Evolutionary conservation across 2,113 vertebrate species (phyloP).

Genomic region (Hippolais icterina): DNA sequence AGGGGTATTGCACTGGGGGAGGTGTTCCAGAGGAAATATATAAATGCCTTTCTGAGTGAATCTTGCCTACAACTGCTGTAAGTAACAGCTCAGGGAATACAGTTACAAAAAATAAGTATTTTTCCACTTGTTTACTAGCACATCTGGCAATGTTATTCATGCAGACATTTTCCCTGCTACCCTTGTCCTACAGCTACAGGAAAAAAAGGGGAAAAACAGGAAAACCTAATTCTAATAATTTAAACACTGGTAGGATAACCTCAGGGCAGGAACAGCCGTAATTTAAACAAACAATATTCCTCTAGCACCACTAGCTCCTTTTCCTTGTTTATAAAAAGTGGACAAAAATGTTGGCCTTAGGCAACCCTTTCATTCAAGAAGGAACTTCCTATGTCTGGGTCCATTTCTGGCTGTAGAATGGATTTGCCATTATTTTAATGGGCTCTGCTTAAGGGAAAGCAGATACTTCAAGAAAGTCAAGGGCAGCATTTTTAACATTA

Average conservation of each 20-base stretch:
- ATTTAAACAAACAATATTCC: neutral
- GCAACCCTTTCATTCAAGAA: neutral
- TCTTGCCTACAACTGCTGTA: neutral
- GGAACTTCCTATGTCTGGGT: neutral
- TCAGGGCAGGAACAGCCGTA: neutral
- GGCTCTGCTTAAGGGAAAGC: neutral
- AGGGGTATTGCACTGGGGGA: neutral
- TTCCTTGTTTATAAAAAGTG: neutral
- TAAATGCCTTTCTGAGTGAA: neutral
- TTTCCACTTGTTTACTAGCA: conserved; percentile 43
- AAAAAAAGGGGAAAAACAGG: neutral
- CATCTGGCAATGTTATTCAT: conserved; percentile 12
- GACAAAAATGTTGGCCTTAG: neutral
- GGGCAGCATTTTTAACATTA: neutral
- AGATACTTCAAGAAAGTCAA: neutral
- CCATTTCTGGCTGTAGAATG: neutral
- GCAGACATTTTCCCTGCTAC: neutral
- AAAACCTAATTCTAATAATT: neutral
- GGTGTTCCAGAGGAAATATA: neutral
- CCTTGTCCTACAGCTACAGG: conserved; percentile 16
- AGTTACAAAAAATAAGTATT: neutral
- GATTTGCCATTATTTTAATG: neutral
- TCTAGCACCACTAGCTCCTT: neutral
- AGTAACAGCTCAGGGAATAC: neutral
- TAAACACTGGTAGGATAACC: neutral